A percentile compares a stretch with the other conserved stretches of the same genome.
Evolutionary conservation across 2,797 vertebrate species (phyloP).

Genomic region (Clamator glandarius): DNA sequence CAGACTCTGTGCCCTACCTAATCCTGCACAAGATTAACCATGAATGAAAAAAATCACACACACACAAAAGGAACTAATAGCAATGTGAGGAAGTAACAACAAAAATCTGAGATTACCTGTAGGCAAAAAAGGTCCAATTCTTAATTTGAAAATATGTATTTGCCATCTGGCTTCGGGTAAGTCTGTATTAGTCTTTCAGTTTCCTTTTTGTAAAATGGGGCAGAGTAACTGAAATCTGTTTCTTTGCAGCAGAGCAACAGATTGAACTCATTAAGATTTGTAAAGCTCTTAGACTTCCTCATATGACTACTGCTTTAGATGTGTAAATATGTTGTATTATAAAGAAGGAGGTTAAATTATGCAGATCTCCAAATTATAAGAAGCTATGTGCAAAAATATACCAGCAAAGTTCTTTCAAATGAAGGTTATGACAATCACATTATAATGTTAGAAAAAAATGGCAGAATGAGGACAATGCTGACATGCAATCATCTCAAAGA

Average conservation of each 20-base stretch:
- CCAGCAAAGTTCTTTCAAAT: not conserved
- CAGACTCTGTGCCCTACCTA: not conserved
- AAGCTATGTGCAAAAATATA: constrained; percentile 12
- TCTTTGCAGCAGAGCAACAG: not conserved
- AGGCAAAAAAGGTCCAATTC: not conserved
- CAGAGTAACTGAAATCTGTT: not conserved
- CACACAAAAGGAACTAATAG: not conserved
- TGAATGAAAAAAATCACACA: not conserved
- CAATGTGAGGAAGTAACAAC: not conserved
- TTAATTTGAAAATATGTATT: not conserved
- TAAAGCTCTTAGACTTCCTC: not conserved
- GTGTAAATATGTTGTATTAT: constrained; percentile 37
- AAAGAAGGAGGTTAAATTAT: constrained; percentile 10
- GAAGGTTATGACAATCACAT: constrained; percentile 17
- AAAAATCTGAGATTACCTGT: not conserved
- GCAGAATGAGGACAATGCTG: constrained; percentile 30
- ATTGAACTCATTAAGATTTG: constrained; percentile 2
- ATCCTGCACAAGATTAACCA: not conserved
- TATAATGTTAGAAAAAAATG: not conserved
- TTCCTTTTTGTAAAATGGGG: not conserved
- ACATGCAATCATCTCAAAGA: constrained; percentile 12
- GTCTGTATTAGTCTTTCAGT: not conserved
- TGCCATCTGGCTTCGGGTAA: not conserved
- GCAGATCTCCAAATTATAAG: constrained; percentile 23
- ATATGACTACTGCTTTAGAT: not conserved